Base-by-base conservation (phyloP, 2,797 vertebrate species). In the Loriculus beryllinus region DNA sequence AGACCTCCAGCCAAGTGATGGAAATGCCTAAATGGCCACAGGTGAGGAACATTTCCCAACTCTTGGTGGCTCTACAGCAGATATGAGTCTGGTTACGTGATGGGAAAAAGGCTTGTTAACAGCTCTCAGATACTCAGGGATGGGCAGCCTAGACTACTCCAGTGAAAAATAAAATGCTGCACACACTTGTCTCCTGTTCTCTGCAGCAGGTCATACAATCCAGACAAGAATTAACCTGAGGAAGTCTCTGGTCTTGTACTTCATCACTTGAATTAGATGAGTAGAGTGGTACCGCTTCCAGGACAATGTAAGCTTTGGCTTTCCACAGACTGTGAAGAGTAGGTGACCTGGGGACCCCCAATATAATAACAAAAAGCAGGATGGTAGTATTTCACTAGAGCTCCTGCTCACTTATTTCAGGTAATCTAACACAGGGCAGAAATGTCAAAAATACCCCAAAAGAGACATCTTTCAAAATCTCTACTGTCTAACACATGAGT, bases 341-440 rank as follows among this genome's bases (percentile, higher is more conserved):
- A 4, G 19, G 37, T 67, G 76, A 81, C 65, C 52, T 37, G 6
- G 0, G 48, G 17, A 75, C 9, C 29, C 9, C 14, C 45, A 74
- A 3, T 0, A 0, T 4, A 9, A 65, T 18, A 26, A 21, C 57
- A 43, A 35, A 80, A 39, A 6, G 0, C 22, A 79, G 35, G 14
- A 20, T 12, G 14, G 8, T 18, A 22, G 26, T 28, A 72, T 68
- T 56, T 70, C 74, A 35, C 49, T 51, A 18, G 10, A 83, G 21
- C 11, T 71, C 49, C 31, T 49, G 29, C 43, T 69, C 52, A n/a
- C 40, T 33, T 10, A 3, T 42, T 68, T 43, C 37, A 65, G n/a
- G 54, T 68, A 47, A 75, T 49, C 20, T 60, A 83, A 39, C 31
- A 67, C 22, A 65, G 29, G n/a, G 12, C 21, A 90, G 43, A 60